Conservation (phyloP, 2,113 vertebrate species). For the Menidia beryllina region DNA sequence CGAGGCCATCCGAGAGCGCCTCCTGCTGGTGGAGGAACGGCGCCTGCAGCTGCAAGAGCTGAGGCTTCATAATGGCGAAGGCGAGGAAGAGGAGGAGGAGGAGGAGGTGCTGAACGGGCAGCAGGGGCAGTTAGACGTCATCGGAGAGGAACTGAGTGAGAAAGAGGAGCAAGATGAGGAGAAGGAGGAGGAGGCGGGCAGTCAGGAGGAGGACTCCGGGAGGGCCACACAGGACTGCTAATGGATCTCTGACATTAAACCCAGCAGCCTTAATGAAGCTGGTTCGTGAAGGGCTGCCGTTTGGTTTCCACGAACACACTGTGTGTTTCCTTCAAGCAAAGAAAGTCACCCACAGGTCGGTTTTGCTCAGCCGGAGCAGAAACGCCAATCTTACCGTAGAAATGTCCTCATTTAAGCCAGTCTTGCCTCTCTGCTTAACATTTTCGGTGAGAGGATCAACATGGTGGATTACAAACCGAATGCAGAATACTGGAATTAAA, state of each 20-base stretch:
- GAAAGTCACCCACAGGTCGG: not conserved
- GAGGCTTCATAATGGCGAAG: constrained; percentile 28
- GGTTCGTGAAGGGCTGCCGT: constrained; percentile 39
- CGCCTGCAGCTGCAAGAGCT: constrained; percentile 82
- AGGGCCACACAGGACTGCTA: constrained; percentile 73
- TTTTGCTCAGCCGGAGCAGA: constrained; percentile 11
- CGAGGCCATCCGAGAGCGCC: constrained; percentile 92
- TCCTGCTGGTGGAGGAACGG: constrained; percentile 92
- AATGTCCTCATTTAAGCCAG: constrained; percentile 17
- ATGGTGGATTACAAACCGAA: too few relatives aligned
- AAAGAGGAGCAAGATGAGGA: constrained; percentile 78
- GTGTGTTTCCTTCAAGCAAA: not conserved
- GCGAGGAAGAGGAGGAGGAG: constrained; percentile 22
- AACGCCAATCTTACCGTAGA: not conserved
- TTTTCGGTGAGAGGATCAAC: too few relatives aligned
- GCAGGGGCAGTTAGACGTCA: constrained; percentile 80
- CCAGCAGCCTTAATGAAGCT: constrained; percentile 46
- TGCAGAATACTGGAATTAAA: constrained; percentile 49
- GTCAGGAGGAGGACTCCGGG: constrained; percentile 46
- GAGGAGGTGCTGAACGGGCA: constrained; percentile 50
- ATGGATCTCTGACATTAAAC: constrained; percentile 23
- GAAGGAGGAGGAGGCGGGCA: constrained; percentile 34
- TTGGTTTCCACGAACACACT: constrained; percentile 3
- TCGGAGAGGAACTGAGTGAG: constrained; percentile 78
- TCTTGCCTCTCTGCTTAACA: not conserved